phyloP scores from a whole-genome alignment of 2,797 vertebrate genomes.

The Salmo trutta region DNA sequence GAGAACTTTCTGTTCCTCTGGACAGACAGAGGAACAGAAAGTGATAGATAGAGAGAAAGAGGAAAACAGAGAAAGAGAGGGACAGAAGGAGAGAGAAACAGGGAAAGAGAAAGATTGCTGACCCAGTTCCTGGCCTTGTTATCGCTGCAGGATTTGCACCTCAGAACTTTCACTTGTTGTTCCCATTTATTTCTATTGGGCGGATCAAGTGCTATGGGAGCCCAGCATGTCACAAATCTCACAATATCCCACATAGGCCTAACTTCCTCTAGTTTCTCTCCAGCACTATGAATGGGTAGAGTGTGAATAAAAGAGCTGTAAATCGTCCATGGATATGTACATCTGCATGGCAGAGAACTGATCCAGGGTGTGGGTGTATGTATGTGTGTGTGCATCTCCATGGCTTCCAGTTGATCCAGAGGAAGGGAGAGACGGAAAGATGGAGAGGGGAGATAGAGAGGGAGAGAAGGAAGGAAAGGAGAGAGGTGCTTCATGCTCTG shows the following conservation, averaged over 20 bases:
- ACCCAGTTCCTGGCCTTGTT: neutral
- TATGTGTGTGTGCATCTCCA: neutral
- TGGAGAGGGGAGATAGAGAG: constrained; percentile 31
- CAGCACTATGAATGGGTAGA: constrained; percentile 2
- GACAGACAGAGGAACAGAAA: constrained; percentile 9
- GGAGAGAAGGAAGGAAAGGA: constrained; percentile 36
- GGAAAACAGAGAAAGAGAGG: neutral
- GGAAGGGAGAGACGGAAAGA: constrained; percentile 27
- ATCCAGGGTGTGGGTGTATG: neutral
- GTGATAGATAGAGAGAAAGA: neutral
- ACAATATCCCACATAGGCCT: neutral
- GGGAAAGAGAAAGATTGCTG: constrained; percentile 27
- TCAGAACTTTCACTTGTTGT: neutral
- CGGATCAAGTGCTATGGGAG: neutral
- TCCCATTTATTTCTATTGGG: neutral
- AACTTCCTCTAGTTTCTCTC: neutral
- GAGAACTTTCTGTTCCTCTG: neutral
- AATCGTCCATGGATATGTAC: neutral
- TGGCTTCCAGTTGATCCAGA: constrained; percentile 3
- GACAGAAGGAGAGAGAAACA: constrained; percentile 2
- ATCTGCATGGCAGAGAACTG: neutral
- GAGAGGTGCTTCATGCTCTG: constrained; percentile 14
- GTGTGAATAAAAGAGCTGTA: neutral
- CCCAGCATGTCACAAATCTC: neutral
- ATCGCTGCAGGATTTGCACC: neutral